Conservation (phyloP, 2,113 vertebrate genomes). For the Etia nguti region DNA sequence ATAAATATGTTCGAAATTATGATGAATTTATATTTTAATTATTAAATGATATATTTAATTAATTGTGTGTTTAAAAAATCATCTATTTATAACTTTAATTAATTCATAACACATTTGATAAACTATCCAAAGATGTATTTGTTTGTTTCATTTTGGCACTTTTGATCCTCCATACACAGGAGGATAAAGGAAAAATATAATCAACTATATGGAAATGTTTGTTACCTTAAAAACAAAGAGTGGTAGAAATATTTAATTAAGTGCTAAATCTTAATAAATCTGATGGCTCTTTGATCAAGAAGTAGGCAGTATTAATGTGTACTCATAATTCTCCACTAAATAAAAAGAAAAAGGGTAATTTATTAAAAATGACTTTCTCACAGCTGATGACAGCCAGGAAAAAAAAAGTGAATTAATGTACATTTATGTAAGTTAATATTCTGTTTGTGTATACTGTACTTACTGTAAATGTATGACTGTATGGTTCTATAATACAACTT, state of each 20-base stretch:
- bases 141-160: neutral
- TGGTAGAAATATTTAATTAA: neutral
- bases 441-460: neutral
- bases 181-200: neutral
- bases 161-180: rapidly evolving
- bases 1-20: neutral
- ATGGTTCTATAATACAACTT: neutral
- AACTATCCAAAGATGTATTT: neutral
- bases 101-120: neutral
- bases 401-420: neutral
- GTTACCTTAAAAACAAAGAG: neutral
- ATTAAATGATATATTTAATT: neutral
- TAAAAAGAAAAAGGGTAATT: neutral
- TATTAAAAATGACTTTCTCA: neutral
- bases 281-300: neutral
- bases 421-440: neutral
- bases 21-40: neutral
- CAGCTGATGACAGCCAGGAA: no score
- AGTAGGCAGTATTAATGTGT: neutral
- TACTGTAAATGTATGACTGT: neutral
- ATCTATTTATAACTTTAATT: neutral
- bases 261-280: neutral
- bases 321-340: neutral
- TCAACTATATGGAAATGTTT: neutral
- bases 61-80: neutral